phyloP scores from a whole-genome alignment of 1,140 invertebrate species.

The Homarus americanus region DNA sequence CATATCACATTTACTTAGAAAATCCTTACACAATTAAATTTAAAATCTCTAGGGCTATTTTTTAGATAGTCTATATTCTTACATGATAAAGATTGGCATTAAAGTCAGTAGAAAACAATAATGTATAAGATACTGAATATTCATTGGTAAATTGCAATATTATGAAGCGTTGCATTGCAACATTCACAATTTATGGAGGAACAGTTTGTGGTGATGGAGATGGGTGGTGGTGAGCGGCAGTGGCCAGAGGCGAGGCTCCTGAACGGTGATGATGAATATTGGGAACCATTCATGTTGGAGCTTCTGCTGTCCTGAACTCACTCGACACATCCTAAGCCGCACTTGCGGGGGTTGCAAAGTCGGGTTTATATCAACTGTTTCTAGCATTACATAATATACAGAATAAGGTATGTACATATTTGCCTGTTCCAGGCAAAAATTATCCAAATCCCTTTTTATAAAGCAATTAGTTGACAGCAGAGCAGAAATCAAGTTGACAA shows the following conservation, averaged over 20 bases:
- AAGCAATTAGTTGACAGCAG: conserved; percentile 54
- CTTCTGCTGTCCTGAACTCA: conserved; percentile 13
- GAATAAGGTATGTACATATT: conserved; percentile 37
- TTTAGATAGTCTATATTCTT: conserved; percentile 10
- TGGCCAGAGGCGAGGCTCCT: neutral
- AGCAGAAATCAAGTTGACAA: conserved; percentile 48
- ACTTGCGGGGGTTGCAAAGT: conserved; percentile 13
- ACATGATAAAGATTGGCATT: conserved; percentile 50
- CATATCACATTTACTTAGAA: conserved; percentile 35
- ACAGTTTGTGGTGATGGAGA: conserved; percentile 42
- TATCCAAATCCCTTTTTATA: conserved; percentile 18
- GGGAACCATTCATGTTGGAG: neutral
- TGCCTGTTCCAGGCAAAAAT: conserved; percentile 17
- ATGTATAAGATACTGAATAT: conserved; percentile 33
- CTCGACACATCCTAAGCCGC: conserved; percentile 10
- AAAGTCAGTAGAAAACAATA: conserved; percentile 62
- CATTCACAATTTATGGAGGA: conserved; percentile 41
- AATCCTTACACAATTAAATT: conserved; percentile 21
- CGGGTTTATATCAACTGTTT: conserved; percentile 13
- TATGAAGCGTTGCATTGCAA: conserved; percentile 64
- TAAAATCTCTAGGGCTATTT: conserved; percentile 45
- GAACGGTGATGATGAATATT: conserved; percentile 5
- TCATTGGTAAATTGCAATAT: conserved; percentile 64
- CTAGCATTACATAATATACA: conserved; percentile 50
- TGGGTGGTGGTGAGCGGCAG: conserved; percentile 34